Base-by-base conservation (phyloP, 1,140 invertebrate genomes). In the Eufriesea mexicana region DNA sequence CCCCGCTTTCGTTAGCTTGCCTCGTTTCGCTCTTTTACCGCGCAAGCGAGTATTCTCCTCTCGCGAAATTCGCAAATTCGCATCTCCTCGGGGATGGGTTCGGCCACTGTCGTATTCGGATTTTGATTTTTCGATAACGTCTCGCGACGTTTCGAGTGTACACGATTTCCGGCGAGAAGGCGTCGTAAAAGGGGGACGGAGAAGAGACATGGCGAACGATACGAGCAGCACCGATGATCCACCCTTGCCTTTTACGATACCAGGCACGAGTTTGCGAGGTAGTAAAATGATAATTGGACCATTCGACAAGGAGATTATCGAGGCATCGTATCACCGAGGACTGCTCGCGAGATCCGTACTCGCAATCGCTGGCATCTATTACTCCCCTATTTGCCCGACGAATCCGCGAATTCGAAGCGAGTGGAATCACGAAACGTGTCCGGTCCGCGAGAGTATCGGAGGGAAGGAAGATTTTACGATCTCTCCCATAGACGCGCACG, bases 241-340 rank as follows among this genome's bases (percentile, higher is more conserved):
- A 23, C n/a, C 25, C 25, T 57, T 28, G 62, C 67, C 47, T 42
- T 75, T 86, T 83, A 28, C 23, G 35, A 45, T 28, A 25, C 64
- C 7, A 55, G 12, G 59, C 72, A 35, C 67, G 67, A 74, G 25
- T 45, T 72, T 45, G 42, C 74, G 79, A n/a, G 79, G 77, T 76
- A 83, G 71, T 89, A 89, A 90, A 91, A 89, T 73, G 80, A 71
- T 91, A 91, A 91, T 91, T 90, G 90, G 86, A 86, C 86, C 35
- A 88, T 90, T 89, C 86, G 81, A 83, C 72, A 71, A 85, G 47
- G 78, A 66, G 79, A 79, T 89, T 90, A 91, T 89, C 89, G 77
- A 90, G 89, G 89, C 68, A 81, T 66, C 61, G 23, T 75, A 73
- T 74, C 86, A 77, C 73, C 66, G 49, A 54, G 55, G 70, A 79